Percentiles rank a stretch among this genome's conserved stretches.
Conservation (phyloP, 2,888 invertebrate genomes). For the Xanthorhoe designata region DNA sequence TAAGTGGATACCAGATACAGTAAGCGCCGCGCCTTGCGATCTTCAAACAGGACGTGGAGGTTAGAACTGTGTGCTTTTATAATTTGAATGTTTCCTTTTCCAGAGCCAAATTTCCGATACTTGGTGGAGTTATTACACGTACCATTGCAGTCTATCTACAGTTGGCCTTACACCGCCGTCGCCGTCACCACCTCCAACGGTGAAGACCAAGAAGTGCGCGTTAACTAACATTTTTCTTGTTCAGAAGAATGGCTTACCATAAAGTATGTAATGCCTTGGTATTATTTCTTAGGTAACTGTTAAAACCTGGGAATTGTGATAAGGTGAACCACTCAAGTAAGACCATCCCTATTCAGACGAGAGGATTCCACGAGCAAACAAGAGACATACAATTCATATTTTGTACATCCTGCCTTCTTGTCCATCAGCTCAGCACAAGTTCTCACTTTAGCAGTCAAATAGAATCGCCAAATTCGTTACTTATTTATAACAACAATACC, state of each 20-base stretch:
- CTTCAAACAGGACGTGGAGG: not conserved
- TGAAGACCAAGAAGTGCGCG: conserved; percentile 60
- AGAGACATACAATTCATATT: not conserved
- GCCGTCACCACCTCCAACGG: conserved; percentile 63
- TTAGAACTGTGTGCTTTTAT: not conserved
- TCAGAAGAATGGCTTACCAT: conserved; percentile 10
- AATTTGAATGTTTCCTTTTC: conserved; percentile 58
- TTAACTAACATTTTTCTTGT: conserved; percentile 47
- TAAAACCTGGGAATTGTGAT: conserved; percentile 18
- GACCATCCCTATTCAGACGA: not conserved
- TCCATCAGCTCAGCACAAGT: not conserved
- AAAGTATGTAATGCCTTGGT: conserved; percentile 18
- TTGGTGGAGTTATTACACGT: conserved; percentile 95
- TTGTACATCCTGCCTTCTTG: not conserved
- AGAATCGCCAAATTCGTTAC: conserved; percentile 14
- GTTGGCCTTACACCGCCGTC: conserved; percentile 74
- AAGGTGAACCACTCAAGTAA: conserved; percentile 9
- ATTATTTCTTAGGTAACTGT: conserved; percentile 13
- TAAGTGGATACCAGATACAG: too few species aligned
- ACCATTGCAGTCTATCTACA: conserved; percentile 93
- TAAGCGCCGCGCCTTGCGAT: too few species aligned
- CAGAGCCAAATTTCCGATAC: conserved; percentile 94
- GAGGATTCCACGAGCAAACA: not conserved
- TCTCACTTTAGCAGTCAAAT: not conserved
- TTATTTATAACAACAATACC: conserved; percentile 19